Conservation (phyloP, 2,888 invertebrate genomes). For the Idaea dimidiata region DNA sequence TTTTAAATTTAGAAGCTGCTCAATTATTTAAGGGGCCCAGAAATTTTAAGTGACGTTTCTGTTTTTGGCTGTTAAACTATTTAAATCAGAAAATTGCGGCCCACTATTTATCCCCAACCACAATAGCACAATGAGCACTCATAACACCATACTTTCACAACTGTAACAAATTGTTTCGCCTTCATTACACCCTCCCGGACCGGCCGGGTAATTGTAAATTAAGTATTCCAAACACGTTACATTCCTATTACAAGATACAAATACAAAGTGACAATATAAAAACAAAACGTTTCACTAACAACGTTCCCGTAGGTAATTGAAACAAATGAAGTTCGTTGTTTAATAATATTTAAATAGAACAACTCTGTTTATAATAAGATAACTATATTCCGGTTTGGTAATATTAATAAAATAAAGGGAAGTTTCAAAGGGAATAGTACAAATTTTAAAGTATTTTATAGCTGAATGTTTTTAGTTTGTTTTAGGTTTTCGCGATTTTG, state of each 20-base stretch:
- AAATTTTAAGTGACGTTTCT: too few species aligned
- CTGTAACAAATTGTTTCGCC: slow-evolving; percentile 9
- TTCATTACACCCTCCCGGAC: slow-evolving; percentile 18
- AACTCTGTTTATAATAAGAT: not conserved
- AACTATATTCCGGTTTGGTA: not conserved
- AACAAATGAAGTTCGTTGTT: slow-evolving; percentile 45
- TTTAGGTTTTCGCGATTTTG: too few species aligned
- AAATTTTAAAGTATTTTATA: too few species aligned
- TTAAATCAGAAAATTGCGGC: not conserved
- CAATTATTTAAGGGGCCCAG: too few species aligned
- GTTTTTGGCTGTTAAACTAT: not conserved
- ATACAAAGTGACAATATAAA: slow-evolving; percentile 65
- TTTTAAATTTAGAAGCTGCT: too few species aligned
- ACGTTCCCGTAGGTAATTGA: slow-evolving; percentile 47
- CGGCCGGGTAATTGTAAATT: slow-evolving; percentile 43
- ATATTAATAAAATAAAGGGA: too few species aligned
- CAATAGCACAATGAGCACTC: not conserved
- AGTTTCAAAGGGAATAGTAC: too few species aligned
- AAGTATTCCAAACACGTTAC: slow-evolving; percentile 57
- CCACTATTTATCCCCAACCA: not conserved
- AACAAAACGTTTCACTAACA: slow-evolving; percentile 54
- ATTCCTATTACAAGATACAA: slow-evolving; percentile 66
- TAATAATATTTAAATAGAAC: slow-evolving; percentile 32
- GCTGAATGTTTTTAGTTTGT: too few species aligned
- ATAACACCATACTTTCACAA: slow-evolving; percentile 7